Evolutionary conservation across 2,113 vertebrate species (phyloP), one percentile per base, ranked within the genome.

Genomic region (Chaetops frenatus): DNA sequence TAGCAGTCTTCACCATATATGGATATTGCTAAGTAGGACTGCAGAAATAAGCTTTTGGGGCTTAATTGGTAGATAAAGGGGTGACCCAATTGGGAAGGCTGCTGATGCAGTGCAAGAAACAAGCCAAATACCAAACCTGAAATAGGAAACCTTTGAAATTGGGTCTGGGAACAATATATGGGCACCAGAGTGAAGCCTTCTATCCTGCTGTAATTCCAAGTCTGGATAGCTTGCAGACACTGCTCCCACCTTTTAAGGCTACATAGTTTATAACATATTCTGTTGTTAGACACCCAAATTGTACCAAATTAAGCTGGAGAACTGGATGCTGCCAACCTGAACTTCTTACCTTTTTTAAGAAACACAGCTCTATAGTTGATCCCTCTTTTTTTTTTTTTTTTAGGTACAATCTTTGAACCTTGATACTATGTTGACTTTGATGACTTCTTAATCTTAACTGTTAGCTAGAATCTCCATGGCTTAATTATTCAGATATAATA

Each of bases 121-220:
- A 45, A 54, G 11, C 18, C 36, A 88, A 80, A 66, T 70, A 51
- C 29, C 38, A 60, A 86, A 36, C 12, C 11, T 72, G 23, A 31
- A 57, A 48, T 15, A 13, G 1, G 4, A 54, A 66, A 44, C 24
- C 6, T 83, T 58, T 50, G 54, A 73, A 62, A 66, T 0, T 8
- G 27, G 5, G 4, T 25, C 7, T 31, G 4, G 4, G 9, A 10
- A 16, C 19, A 15, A 28, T 9, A 1, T 28, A 2, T 10, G 12
- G 14, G 29, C 35, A 44, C 18, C 9, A 7, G 31, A 62, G 15
- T 15, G 53, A 71, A 72, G 12, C 24, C 10, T 24, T 38, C 19
- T 71, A 29, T 65, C 25, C 48, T 66, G 16, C 47, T 84, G 51
- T 60, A 48, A 4, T 78, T 79, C 23, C 13, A 23, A 24, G 11